phyloP scores from a whole-genome alignment of 2,888 invertebrate genomes.

The Onchidella celtica region DNA sequence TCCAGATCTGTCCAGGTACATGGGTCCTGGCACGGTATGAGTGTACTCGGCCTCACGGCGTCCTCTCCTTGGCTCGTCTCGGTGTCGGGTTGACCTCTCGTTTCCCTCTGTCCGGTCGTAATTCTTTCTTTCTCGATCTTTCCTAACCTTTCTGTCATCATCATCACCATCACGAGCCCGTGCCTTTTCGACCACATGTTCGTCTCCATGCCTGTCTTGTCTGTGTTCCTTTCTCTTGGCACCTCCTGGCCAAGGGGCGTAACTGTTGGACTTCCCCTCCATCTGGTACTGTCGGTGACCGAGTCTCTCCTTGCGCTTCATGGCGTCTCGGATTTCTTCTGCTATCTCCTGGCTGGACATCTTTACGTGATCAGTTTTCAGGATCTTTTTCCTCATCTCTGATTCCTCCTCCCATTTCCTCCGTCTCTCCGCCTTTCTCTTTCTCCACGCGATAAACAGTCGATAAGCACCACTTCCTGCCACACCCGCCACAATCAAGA shows the following conservation, averaged over 20 bases:
- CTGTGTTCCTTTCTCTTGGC: background rate
- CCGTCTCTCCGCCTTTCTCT: background rate
- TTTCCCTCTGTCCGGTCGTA: background rate
- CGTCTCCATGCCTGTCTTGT: background rate
- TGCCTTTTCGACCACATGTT: too few species aligned
- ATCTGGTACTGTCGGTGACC: background rate
- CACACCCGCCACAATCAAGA: slow-evolving; percentile 60
- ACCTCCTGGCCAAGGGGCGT: slow-evolving; percentile 4
- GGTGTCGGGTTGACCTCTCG: background rate
- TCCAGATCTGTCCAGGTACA: background rate
- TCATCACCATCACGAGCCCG: background rate
- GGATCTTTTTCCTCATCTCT: background rate
- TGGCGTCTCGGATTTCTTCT: slow-evolving; percentile 35
- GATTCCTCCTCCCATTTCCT: background rate
- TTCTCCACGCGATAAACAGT: slow-evolving; percentile 44
- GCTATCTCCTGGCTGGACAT: slow-evolving; percentile 40
- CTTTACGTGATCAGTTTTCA: background rate
- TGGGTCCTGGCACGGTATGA: background rate
- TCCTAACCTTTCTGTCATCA: background rate
- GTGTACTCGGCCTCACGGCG: background rate
- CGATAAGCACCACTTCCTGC: slow-evolving; percentile 60
- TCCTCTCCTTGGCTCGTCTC: background rate
- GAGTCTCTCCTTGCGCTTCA: slow-evolving; percentile 20
- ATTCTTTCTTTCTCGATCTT: background rate
- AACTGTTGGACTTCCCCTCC: background rate